Evolutionary conservation across 2,888 invertebrate species (phyloP).

Genomic region (Diarsia brunnea): DNA sequence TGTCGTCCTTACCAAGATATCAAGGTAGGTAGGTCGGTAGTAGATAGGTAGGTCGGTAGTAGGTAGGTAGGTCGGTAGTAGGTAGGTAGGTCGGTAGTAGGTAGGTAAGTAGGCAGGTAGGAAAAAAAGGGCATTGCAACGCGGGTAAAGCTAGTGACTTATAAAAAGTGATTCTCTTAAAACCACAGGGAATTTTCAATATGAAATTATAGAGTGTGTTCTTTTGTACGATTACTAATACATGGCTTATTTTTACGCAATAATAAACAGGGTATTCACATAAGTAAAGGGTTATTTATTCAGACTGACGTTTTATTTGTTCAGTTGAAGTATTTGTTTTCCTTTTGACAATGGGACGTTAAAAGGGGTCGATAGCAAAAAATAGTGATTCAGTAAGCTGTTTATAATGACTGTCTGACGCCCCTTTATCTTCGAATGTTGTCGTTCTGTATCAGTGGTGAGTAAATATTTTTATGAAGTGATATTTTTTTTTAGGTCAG

Average conservation of each 20-base stretch:
- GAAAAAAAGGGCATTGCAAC: no score
- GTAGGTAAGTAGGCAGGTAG: no score
- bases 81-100: no score
- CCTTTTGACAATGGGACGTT: conserved; percentile 11
- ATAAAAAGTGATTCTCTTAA: background rate
- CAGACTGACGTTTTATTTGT: conserved; percentile 2
- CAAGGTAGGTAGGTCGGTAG: no score
- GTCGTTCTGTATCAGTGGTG: conserved; percentile 42
- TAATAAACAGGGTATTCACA: background rate
- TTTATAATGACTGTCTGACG: conserved; percentile 53
- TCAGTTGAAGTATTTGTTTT: conserved; percentile 33
- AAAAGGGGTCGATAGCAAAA: conserved; percentile 15
- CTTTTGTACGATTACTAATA: background rate
- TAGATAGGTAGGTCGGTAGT: no score
- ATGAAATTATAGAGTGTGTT: conserved; percentile 1
- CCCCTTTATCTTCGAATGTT: conserved; percentile 37
- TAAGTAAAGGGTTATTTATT: conserved; percentile 11
- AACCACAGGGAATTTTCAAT: background rate
- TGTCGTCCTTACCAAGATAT: no score
- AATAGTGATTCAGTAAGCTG: conserved; percentile 19
- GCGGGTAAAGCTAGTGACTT: no score
- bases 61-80: no score
- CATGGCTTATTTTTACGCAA: conserved; percentile 6
- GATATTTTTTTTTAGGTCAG: conserved; percentile 52
- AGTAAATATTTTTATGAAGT: conserved; percentile 39